Evolutionary conservation across 1,140 invertebrate genomes (phyloP), one percentile per base, ranked within the genome.

Genomic region (Phymorhynchus buccinoides): DNA sequence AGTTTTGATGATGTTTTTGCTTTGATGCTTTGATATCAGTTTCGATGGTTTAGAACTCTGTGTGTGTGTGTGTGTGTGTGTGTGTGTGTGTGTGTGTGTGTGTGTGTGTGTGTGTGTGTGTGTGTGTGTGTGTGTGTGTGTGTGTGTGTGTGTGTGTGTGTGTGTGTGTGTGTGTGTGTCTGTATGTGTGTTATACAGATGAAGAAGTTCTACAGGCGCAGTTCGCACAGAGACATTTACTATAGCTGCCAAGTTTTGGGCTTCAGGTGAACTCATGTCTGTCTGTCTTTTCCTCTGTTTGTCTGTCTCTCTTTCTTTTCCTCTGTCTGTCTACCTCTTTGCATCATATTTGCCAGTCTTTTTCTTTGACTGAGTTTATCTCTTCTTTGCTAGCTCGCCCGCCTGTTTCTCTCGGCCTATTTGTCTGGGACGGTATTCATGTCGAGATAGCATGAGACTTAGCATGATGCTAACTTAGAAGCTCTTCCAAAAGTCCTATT

Each of bases 171-270:
- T 71, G 66, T 35, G n/a, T 71, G 32, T 18, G 4, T 32, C 30
- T 71, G 16, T 1, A 3, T 3, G 22, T 77, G 16, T 48, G 6
- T 62, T 66, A n/a, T 66, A 7, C 80, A 81, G 80, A 81, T 81
- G 16, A 39, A 32, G 4, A 44, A 37, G 27, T 81, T 83, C 66
- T 83, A 83, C 81, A 35, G 30, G 30, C 56, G n/a, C 27, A 83
- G 66, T 73, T 41, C 81, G 6, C 66, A 44, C 35, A 71, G 22
- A 4, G 41, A 83, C 18, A 39, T 12, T 9, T 83, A 14, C 66
- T 42, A 42, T 66, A 83, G 39, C 39, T 83, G 81, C n/a, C 27
- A 66, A 4, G 81, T 83, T 16, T 41, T 71, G 2, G 81, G 81
- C 35, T 83, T 83, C 66, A 71, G 81, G 81, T 83, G 27, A 68